Evolutionary conservation across 1,140 invertebrate genomes (phyloP).

Genomic region (Chlorops oryzae): DNA sequence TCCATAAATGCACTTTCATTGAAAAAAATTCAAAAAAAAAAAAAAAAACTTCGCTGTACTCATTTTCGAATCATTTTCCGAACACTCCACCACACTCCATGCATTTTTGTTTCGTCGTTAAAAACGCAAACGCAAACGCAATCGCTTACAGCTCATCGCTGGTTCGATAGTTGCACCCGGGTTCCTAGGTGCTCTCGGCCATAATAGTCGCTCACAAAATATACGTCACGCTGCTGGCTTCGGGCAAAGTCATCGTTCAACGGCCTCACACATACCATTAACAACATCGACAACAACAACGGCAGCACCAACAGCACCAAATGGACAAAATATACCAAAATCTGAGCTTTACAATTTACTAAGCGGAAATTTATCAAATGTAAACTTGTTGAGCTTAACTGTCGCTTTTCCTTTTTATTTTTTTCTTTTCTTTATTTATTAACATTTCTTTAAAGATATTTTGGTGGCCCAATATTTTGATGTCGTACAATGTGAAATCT

Average conservation of each 20-base stretch:
- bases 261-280: conserved; percentile 18
- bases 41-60: not conserved
- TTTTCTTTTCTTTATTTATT: not conserved
- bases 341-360: conserved; percentile 26
- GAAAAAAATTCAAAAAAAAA: too few relatives aligned
- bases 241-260: conserved; percentile 22
- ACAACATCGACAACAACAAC: conserved; percentile 21
- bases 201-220: conserved; percentile 41
- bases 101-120: not conserved
- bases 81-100: too few relatives aligned
- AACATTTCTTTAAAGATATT: too few relatives aligned
- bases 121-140: not conserved
- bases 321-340: conserved; percentile 13
- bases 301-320: conserved; percentile 15
- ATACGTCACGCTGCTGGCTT: conserved; percentile 29
- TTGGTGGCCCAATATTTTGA: too few relatives aligned
- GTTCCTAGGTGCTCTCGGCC: conserved; percentile 39
- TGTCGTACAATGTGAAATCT: too few relatives aligned
- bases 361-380: conserved; percentile 39
- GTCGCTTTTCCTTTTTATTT: not conserved
- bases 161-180: conserved; percentile 44
- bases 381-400: conserved; percentile 18
- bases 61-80: too few relatives aligned
- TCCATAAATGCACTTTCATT: too few relatives aligned
- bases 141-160: conserved; percentile 33